Evolutionary conservation across 2,888 invertebrate species (phyloP), one percentile per base, ranked within the genome.

Genomic region (Sinohyriopsis cumingii): DNA sequence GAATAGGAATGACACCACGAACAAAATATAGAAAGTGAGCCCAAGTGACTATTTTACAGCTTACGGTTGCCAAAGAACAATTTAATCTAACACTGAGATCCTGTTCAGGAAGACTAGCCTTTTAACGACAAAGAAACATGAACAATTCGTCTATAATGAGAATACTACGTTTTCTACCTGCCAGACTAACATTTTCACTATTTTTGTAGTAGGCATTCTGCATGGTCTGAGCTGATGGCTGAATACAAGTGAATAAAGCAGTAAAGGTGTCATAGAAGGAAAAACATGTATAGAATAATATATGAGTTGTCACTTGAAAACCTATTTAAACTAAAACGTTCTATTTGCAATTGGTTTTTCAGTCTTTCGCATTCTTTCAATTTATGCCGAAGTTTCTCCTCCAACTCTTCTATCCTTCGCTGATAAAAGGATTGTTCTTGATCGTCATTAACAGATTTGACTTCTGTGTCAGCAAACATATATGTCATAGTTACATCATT

Each of bases 141-240:
- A 73, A 71, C 5, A 74, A 59, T 59, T 72, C 71, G 63, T 75
- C 75, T 55, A 72, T 72, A 9, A 69, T 61, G 6, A 65, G n/a
- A 66, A 74, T 71, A 5, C n/a, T 45, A 54, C 64, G 59, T 68
- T 65, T 65, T 22, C 65, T 62, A 18, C 71, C 75, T 24, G 60
- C 67, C 24, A 68, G 56, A 54, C 56, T 71, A 22, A 67, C 9
- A 25, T 68, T 59, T 55, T 66, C 25, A 19, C 55, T 57, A 45
- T 20, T 28, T 59, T 62, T 64, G 56, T 75, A 75, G 33, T 75
- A 75, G 3, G 55, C 62, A 68, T 67, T 72, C 59, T 25, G 53
- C 71, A 75, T 72, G 24, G 55, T 62, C 20, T 20, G 45, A 20
- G 72, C 69, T 20, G 65, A 24, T 25, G 75, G 69, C 63, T 72